Conservation (phyloP, 2,888 invertebrate species). For the Drosophila suboccidentalis region DNA sequence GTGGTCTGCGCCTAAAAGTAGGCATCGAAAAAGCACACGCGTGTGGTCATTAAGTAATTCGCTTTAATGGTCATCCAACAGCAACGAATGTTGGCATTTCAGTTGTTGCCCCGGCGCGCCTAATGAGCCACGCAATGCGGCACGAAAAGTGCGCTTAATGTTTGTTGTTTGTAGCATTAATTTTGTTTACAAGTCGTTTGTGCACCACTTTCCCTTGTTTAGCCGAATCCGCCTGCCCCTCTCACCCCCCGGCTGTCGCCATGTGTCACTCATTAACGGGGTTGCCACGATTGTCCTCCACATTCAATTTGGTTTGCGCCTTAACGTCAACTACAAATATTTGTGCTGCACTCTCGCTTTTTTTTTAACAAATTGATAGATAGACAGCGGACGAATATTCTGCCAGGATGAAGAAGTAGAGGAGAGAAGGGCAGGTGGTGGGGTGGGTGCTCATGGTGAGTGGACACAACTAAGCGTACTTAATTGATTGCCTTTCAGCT, state of each 20-base stretch:
- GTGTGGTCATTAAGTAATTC: slow-evolving; percentile 80
- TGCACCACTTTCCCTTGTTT: slow-evolving; percentile 37
- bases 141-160: slow-evolving; percentile 76
- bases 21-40: slow-evolving; percentile 76
- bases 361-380: slow-evolving; percentile 36
- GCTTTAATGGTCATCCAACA: slow-evolving; percentile 64
- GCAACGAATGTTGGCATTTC: slow-evolving; percentile 10
- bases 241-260: slow-evolving; percentile 46
- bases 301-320: slow-evolving; percentile 68
- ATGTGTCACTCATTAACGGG: slow-evolving; percentile 65
- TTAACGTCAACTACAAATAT: slow-evolving; percentile 63
- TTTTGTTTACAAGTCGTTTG: slow-evolving; percentile 81
- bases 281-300: slow-evolving; percentile 20
- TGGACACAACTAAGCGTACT: slow-evolving; percentile 61
- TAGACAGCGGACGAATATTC: slow-evolving; percentile 18
- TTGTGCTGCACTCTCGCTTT: slow-evolving; percentile 68
- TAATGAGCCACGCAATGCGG: slow-evolving; percentile 75
- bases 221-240: not conserved
- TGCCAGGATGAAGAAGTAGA: not conserved
- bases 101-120: slow-evolving; percentile 34
- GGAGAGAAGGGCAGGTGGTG: slow-evolving; percentile 11
- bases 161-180: slow-evolving; percentile 79
- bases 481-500: slow-evolving; percentile 77
- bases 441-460: slow-evolving; percentile 13
- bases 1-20: slow-evolving; percentile 66